Conservation (phyloP, 2,797 vertebrate genomes). For the Orestias chungarensis region DNA sequence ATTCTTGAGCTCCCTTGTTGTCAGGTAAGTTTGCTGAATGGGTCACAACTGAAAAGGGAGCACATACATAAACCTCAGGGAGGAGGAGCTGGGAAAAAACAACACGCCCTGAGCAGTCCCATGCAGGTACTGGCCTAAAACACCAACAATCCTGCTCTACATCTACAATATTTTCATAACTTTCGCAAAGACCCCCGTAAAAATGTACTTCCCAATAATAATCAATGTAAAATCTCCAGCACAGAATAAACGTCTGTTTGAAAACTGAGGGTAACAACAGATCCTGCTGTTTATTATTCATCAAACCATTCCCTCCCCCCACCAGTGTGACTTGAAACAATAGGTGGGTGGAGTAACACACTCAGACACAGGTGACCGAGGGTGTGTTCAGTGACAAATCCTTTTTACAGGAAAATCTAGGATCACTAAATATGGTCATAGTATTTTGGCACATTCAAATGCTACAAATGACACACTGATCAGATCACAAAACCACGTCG, state of each 20-base stretch:
- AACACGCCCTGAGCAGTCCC: slow-evolving; percentile 13
- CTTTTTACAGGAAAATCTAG: background rate
- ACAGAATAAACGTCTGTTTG: background rate
- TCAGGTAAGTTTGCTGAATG: slow-evolving; percentile 41
- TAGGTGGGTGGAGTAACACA: slow-evolving; percentile 24
- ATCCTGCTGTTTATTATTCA: background rate
- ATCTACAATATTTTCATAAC: background rate
- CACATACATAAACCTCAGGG: slow-evolving; percentile 39
- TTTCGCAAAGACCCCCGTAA: background rate
- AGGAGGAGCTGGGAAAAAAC: slow-evolving; percentile 47
- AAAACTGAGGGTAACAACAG: background rate
- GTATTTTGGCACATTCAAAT: slow-evolving; percentile 1
- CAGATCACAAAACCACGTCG: background rate
- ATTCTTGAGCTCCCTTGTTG: slow-evolving; percentile 6
- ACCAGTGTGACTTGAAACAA: slow-evolving; percentile 37
- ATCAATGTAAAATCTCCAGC: background rate
- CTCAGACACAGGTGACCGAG: slow-evolving; percentile 27
- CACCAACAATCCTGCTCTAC: background rate
- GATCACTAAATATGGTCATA: slow-evolving; percentile 58
- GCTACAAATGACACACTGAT: slow-evolving; percentile 8
- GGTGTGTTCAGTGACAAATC: slow-evolving; percentile 29
- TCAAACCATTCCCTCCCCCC: background rate
- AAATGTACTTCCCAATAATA: background rate
- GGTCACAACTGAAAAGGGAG: slow-evolving; percentile 11
- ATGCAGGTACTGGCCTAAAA: slow-evolving; percentile 22